phyloP scores from a whole-genome alignment of 2,888 invertebrate species.

The Hypercompe scribonia region DNA sequence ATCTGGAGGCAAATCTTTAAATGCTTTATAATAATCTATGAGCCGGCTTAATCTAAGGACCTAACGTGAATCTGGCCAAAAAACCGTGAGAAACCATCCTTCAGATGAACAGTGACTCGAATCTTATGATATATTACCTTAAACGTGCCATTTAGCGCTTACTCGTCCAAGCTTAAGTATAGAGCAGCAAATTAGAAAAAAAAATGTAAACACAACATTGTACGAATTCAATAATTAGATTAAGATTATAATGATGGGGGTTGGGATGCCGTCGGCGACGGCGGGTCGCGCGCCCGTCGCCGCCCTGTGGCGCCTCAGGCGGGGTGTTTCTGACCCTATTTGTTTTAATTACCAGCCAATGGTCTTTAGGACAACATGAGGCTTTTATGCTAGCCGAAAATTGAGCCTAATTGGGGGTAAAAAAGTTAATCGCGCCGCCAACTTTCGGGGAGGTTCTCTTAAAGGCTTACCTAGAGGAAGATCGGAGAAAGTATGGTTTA shows the following conservation, averaged over 20 bases:
- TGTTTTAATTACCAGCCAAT: constrained; percentile 85
- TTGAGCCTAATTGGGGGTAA: constrained; percentile 78
- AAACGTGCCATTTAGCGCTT: constrained; percentile 87
- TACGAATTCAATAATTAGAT: constrained; percentile 87
- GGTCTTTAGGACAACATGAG: constrained; percentile 80
- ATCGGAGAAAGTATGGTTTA: constrained; percentile 23
- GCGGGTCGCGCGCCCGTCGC: constrained; percentile 70
- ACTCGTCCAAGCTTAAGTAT: constrained; percentile 84
- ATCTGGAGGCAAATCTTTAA: constrained; percentile 76
- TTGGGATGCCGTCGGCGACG: constrained; percentile 77
- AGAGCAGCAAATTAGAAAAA: constrained; percentile 84
- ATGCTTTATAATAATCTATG: constrained; percentile 57
- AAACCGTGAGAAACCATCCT: constrained; percentile 79
- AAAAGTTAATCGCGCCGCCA: constrained; percentile 57
- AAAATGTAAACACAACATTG: constrained; percentile 86
- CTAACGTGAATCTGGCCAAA: constrained; percentile 65
- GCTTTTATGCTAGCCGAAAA: constrained; percentile 81
- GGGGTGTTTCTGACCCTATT: constrained; percentile 84
- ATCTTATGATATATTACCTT: constrained; percentile 82
- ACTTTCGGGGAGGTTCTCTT: constrained; percentile 46
- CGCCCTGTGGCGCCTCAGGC: constrained; percentile 85
- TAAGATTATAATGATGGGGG: constrained; percentile 84
- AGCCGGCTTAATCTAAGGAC: constrained; percentile 68
- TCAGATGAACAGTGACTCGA: constrained; percentile 78
- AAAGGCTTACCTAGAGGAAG: constrained; percentile 31